Evolutionary conservation across 2,888 invertebrate genomes (phyloP), one percentile per base, ranked within the genome.

Genomic region (Chymomyza caudatula): DNA sequence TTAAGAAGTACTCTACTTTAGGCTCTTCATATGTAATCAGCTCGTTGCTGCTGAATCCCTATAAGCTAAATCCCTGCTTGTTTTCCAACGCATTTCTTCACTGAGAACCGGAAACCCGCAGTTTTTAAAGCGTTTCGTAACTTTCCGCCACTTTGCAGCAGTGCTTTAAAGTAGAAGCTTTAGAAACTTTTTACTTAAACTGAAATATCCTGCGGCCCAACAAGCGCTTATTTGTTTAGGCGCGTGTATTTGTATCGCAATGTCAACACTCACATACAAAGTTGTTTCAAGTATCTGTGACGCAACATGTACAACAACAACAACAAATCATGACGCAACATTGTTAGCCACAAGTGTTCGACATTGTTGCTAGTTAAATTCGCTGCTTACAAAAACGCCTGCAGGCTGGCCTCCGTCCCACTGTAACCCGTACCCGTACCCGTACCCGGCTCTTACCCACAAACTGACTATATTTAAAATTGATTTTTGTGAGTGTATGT

Each of bases 271-370:
- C n/a, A 37, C 37, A 23, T 15, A 23, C 47, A 17, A 42, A 43
- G n/a, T 11, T 37, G 19, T 20, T 43, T 17, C 17, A 13, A 13
- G 13, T 13, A 4, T 43, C 25, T 3, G 8, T 29, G 61, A 59
- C 60, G 56, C 59, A 15, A 49, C 43, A 49, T 58, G 59, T 59
- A 51, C 19, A 51, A 56, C 53, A 71, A 59, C 59, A 55, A 67
- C 55, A 23, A 53, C 73, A 60, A 60, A 43, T 59, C 54, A 59
- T 61, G 68, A 52, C 65, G 63, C 23, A 17, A 56, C 56, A 60
- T 23, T 61, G 78, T 78, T 66, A 67, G 65, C 72, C 56, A 73
- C 75, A 77, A 79, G 84, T 83, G 86, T 67, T 83, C 74, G 71
- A 68, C 80, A 66, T 44, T 74, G 86, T 74, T 69, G 68, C 64